These are phyloP conservation scores for Myiagra hebetior DNA, from an alignment of 2,113 vertebrate genomes.

Conservation along the genomic window DNA sequence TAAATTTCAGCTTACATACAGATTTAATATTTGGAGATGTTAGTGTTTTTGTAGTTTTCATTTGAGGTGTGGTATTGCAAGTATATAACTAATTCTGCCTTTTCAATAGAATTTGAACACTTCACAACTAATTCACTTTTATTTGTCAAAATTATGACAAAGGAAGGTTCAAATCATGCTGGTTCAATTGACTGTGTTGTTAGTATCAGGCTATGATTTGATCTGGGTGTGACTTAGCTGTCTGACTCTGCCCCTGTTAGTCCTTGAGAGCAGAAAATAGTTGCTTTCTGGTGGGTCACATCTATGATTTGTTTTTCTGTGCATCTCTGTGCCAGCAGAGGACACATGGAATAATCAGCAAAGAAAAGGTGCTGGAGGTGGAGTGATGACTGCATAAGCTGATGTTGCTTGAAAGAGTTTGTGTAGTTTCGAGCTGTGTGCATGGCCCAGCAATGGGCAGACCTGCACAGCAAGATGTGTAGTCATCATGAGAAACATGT, in stretches of 20 bases:
- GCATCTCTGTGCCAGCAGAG: background rate
- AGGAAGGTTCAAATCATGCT: rapidly evolving
- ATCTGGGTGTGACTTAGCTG: background rate
- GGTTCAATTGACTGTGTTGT: rapidly evolving
- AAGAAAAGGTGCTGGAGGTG: background rate
- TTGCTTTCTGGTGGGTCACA: background rate
- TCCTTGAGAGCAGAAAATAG: background rate
- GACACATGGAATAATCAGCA: background rate
- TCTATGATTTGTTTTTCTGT: background rate
- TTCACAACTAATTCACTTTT: background rate
- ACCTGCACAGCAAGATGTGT: background rate
- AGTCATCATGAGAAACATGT: background rate
- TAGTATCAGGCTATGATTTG: background rate
- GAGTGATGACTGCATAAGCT: rapidly evolving
- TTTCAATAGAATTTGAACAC: background rate
- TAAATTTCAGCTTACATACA: background rate
- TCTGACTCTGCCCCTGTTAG: background rate
- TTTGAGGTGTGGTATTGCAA: background rate
- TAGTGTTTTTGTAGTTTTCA: background rate
- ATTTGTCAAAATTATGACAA: background rate
- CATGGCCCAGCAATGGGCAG: background rate
- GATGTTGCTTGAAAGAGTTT: background rate
- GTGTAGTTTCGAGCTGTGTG: background rate
- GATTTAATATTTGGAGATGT: background rate
- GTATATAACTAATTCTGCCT: background rate